Conservation (phyloP, 2,797 vertebrate genomes). For the Sebastes itinus region DNA sequence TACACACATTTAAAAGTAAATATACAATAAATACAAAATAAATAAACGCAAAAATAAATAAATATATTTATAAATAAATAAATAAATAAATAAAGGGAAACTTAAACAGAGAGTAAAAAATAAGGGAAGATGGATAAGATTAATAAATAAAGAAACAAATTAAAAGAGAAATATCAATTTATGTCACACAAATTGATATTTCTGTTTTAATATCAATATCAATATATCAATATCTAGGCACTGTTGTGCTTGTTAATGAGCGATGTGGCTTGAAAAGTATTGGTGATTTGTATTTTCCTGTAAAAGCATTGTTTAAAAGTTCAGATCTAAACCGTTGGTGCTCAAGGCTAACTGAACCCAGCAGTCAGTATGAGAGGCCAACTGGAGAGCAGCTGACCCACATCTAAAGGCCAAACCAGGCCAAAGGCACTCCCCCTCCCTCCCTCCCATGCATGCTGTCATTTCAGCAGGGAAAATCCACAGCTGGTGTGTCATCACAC, state of each 20-base stretch:
- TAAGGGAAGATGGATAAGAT: no score
- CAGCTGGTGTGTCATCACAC: slow-evolving; percentile 48
- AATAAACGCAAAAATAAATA: no score
- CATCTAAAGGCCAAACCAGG: slow-evolving; percentile 32
- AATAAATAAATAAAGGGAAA: no score
- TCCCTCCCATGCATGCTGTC: slow-evolving; percentile 26
- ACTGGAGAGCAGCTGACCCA: slow-evolving; percentile 43
- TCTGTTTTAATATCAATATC: no score
- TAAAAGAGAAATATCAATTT: no score
- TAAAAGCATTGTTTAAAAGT: not conserved
- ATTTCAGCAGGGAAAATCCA: slow-evolving; percentile 41
- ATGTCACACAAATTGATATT: no score
- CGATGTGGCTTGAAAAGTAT: not conserved
- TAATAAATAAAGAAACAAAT: no score
- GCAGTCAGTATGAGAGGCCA: not conserved
- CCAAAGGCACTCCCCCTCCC: not conserved
- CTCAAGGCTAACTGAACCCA: not conserved
- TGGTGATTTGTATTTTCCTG: not conserved
- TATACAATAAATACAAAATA: no score
- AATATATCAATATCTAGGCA: not conserved
- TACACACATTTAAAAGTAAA: no score
- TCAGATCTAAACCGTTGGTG: not conserved
- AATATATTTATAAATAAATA: no score
- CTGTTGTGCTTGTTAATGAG: not conserved
- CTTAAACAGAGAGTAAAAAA: no score